Evolutionary conservation across 2,888 invertebrate genomes (phyloP).

Genomic region (Ecliptopera silaceata): DNA sequence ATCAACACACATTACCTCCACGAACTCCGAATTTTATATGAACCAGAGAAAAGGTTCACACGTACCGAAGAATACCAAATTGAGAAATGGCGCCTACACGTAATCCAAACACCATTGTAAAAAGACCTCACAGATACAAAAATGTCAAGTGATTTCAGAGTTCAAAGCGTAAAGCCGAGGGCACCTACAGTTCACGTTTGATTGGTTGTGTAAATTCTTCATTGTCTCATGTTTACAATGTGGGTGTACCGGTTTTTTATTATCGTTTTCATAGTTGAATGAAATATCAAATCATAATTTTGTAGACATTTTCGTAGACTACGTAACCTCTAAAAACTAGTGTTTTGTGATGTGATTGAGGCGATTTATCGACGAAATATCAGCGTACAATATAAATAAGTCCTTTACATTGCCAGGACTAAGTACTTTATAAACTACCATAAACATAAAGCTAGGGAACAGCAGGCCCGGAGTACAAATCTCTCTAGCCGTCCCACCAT

Average conservation of each 20-base stretch:
- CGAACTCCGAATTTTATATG: conserved; percentile 59
- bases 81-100: conserved; percentile 60
- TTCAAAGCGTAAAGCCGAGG: conserved; percentile 37
- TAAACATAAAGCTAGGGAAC: conserved; percentile 16
- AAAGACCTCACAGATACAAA: conserved; percentile 35
- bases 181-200: conserved; percentile 41
- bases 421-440: conserved; percentile 1
- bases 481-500: conserved; percentile 15
- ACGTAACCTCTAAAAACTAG: no score
- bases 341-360: no score
- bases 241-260: conserved; percentile 70
- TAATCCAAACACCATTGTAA: conserved; percentile 45
- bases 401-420: background rate
- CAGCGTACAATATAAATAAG: background rate
- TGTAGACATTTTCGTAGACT: background rate
- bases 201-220: conserved; percentile 58
- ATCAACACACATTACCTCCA: conserved; percentile 49
- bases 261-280: conserved; percentile 45
- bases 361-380: background rate
- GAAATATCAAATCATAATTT: conserved; percentile 31
- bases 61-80: conserved; percentile 53
- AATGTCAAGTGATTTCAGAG: conserved; percentile 23
- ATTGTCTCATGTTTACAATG: conserved; percentile 63
- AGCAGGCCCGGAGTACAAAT: conserved; percentile 21
- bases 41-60: conserved; percentile 58